A percentile compares a stretch with the other conserved stretches of the same genome.
These are phyloP conservation scores for Eleginops maclovinus DNA, from an alignment of 2,113 vertebrate genomes.

Conservation along the genomic window DNA sequence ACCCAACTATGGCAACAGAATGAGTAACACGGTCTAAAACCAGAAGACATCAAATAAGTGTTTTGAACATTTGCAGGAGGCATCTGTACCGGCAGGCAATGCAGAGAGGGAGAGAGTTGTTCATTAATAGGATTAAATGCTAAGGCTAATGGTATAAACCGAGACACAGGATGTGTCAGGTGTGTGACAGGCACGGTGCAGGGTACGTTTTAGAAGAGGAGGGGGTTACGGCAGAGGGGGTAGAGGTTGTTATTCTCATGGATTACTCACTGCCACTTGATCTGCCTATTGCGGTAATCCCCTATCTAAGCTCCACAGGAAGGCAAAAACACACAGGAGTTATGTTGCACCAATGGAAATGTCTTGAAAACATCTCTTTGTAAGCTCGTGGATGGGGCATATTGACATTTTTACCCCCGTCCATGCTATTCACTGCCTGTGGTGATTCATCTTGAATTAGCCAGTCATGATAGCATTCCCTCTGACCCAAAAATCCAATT, in stretches of 20 bases:
- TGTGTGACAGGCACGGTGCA: conserved; percentile 68
- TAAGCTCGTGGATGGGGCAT: conserved; percentile 70
- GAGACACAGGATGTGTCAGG: conserved; percentile 77
- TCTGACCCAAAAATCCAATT: conserved; percentile 82
- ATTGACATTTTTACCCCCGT: conserved; percentile 78
- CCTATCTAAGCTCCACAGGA: conserved; percentile 78
- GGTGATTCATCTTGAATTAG: conserved; percentile 84
- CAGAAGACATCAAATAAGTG: conserved; percentile 71
- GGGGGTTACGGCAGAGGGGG: conserved; percentile 55
- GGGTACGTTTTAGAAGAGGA: conserved; percentile 69
- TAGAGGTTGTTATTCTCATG: conserved; percentile 81
- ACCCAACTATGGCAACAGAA: conserved; percentile 56
- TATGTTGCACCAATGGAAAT: conserved; percentile 73
- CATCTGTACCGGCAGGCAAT: conserved; percentile 49
- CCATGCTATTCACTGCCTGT: conserved; percentile 72
- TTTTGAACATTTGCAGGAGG: conserved; percentile 69
- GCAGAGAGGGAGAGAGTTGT: conserved; percentile 66
- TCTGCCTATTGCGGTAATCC: conserved; percentile 81
- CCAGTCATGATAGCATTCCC: conserved; percentile 81
- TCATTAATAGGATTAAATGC: conserved; percentile 83
- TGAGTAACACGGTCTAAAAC: conserved; percentile 74
- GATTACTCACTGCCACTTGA: conserved; percentile 83
- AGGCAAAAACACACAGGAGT: conserved; percentile 77
- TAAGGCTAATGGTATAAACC: conserved; percentile 75
- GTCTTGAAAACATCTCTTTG: conserved; percentile 78